A percentile compares a stretch with the other conserved stretches of the same genome.
phyloP scores from a whole-genome alignment of 2,113 vertebrate genomes.

The Zootoca vivipara region DNA sequence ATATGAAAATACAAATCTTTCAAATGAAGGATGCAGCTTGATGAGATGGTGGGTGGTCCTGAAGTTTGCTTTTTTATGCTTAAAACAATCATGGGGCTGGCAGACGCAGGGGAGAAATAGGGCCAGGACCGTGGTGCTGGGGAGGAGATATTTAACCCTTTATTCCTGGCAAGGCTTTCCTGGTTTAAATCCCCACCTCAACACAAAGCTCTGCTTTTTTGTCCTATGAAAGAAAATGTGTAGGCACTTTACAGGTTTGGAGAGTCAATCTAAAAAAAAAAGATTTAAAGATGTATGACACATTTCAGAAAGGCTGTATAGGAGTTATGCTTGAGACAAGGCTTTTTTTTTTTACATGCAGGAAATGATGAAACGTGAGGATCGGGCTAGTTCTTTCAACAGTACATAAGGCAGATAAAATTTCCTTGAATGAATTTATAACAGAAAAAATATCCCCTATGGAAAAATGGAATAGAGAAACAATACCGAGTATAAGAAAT shows the following conservation, averaged over 20 bases:
- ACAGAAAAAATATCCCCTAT: conserved; percentile 23
- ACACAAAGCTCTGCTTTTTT: not conserved
- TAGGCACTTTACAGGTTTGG: not conserved
- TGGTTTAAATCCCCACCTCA: not conserved
- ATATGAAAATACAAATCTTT: not conserved
- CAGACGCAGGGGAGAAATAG: not conserved
- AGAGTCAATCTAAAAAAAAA: not conserved
- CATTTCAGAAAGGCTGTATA: conserved; percentile 4
- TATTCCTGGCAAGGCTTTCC: not conserved
- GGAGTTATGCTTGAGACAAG: conserved; percentile 8
- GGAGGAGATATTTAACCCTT: not conserved
- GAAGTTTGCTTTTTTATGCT: not conserved
- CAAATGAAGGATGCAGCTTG: not conserved
- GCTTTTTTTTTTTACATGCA: not conserved
- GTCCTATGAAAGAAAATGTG: not conserved
- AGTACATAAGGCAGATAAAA: not conserved
- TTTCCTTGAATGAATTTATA: conserved; percentile 26
- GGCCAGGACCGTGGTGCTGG: no score
- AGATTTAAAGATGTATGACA: not conserved
- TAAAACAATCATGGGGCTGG: not conserved
- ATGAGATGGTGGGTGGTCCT: not conserved
- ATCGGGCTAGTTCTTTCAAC: not conserved
- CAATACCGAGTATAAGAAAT: conserved; percentile 23
- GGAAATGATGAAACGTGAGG: not conserved
- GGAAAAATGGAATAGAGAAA: conserved; percentile 59